Base-by-base conservation (phyloP, 2,113 vertebrate genomes). In the Rana temporaria region DNA sequence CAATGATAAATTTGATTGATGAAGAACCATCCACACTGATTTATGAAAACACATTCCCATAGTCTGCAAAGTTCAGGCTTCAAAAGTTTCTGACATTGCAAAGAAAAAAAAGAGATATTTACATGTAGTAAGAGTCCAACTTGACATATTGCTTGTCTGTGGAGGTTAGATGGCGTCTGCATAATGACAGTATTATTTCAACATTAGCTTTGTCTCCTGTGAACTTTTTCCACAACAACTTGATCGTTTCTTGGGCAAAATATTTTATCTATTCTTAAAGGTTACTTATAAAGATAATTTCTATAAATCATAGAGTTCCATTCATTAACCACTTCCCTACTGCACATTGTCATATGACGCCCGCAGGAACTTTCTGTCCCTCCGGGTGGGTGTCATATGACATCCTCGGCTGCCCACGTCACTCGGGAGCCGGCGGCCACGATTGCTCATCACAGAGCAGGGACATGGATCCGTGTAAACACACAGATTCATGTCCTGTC, bases 21-120 rank as follows among this genome's bases (percentile, higher is more conserved):
- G 89, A 91, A 89, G 88, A 92, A 91, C 89, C 88, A 88, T 89
- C 90, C 84, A 87, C 85, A 88, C 88, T 93, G 91, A 93, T 93
- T 93, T 92, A 93, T 92, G 88, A 90, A 92, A 91, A 86, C 82
- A 89, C 86, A 89, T 88, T 88, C 81, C 84, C 87, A 85, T 88
- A 89, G 85, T 88, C 85, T 82, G 0, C 17, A 82, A 84, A 87
- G 91, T 91, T 89, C 89, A 86, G 79, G 90, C 90, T 91, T 93
- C 88, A 90, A 90, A 88, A 88, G 88, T 85, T 84, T 88, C 84
- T 85, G 87, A 79, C 84, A 84, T 87, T 84, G 17, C 18, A 69
- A 60, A 65, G 38, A 38, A 65, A 57, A 79, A 34, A 60, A 19
- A 69, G n/a, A 42, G 11, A 42, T 79, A n/a, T 60, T 22, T 63